Evolutionary conservation across 1,140 invertebrate species (phyloP).

Genomic region (Atta texana): DNA sequence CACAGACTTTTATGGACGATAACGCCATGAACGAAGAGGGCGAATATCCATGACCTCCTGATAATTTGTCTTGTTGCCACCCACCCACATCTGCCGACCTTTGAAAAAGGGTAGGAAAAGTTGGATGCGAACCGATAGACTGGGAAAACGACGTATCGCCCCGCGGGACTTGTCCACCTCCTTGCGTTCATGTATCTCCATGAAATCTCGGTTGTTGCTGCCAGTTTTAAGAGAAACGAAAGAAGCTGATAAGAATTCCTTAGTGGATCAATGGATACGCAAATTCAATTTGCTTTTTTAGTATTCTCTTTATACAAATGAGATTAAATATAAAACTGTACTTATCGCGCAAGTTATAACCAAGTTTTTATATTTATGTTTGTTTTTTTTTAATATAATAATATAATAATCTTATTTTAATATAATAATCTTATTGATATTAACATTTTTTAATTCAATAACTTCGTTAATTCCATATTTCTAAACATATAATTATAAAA

Average conservation of each 20-base stretch:
- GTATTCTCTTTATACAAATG: background rate
- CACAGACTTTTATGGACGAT: conserved; percentile 46
- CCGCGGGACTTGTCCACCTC: conserved; percentile 67
- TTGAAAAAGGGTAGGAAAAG: conserved; percentile 62
- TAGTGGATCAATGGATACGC: background rate
- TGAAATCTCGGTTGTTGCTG: conserved; percentile 58
- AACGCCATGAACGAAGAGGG: conserved; percentile 22
- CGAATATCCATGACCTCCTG: conserved; percentile 39
- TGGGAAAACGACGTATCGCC: conserved; percentile 73
- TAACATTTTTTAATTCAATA: conserved; percentile 5
- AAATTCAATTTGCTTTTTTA: background rate
- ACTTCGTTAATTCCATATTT: background rate
- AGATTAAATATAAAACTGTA: conserved; percentile 3
- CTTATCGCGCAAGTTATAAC: background rate
- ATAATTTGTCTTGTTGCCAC: conserved; percentile 69
- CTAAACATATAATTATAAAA: background rate
- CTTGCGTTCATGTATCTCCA: conserved; percentile 36
- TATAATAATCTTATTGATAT: background rate
- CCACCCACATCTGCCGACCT: conserved; percentile 49
- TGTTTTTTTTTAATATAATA: background rate
- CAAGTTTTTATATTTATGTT: background rate
- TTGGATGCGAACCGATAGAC: conserved; percentile 71
- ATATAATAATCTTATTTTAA: background rate
- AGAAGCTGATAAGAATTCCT: conserved; percentile 9
- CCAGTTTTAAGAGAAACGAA: conserved; percentile 36